These are phyloP conservation scores for Tetragonula carbonaria DNA, from an alignment of 2,888 invertebrate genomes.

Conservation along the genomic window DNA sequence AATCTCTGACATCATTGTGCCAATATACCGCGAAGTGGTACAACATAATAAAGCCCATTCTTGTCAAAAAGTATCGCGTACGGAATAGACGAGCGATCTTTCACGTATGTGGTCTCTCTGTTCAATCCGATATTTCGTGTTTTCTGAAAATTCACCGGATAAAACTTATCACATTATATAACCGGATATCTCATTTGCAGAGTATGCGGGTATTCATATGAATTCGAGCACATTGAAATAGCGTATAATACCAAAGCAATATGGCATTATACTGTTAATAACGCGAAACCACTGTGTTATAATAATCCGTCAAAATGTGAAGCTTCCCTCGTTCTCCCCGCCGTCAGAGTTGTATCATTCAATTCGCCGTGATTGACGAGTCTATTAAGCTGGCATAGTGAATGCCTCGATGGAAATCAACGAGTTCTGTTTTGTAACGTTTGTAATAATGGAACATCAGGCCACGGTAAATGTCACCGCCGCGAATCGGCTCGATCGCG, in stretches of 20 bases:
- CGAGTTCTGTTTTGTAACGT: slow-evolving; percentile 66
- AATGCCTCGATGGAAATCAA: slow-evolving; percentile 66
- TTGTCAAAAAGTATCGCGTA: background rate
- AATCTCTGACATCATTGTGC: background rate
- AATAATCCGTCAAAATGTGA: slow-evolving; percentile 73
- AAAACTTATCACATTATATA: slow-evolving; percentile 49
- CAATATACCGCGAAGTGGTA: background rate
- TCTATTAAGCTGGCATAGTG: slow-evolving; percentile 71
- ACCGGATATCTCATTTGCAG: slow-evolving; percentile 55
- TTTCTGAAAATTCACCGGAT: slow-evolving; percentile 27
- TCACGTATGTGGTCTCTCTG: background rate
- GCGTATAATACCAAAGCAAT: slow-evolving; percentile 66
- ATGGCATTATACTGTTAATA: slow-evolving; percentile 70
- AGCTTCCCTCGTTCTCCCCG: slow-evolving; percentile 46
- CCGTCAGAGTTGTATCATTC: slow-evolving; percentile 63
- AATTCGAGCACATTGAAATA: slow-evolving; percentile 65
- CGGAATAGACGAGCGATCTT: background rate
- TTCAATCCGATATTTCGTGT: slow-evolving; percentile 19
- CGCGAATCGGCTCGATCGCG: background rate
- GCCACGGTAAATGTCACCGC: slow-evolving; percentile 55
- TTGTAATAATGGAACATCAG: slow-evolving; percentile 65
- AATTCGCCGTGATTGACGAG: slow-evolving; percentile 72
- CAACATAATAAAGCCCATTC: no score
- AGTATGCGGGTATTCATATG: slow-evolving; percentile 48
- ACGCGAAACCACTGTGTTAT: slow-evolving; percentile 72